Base-by-base conservation (phyloP, 2,797 vertebrate species). In the Knipowitschia caucasica region DNA sequence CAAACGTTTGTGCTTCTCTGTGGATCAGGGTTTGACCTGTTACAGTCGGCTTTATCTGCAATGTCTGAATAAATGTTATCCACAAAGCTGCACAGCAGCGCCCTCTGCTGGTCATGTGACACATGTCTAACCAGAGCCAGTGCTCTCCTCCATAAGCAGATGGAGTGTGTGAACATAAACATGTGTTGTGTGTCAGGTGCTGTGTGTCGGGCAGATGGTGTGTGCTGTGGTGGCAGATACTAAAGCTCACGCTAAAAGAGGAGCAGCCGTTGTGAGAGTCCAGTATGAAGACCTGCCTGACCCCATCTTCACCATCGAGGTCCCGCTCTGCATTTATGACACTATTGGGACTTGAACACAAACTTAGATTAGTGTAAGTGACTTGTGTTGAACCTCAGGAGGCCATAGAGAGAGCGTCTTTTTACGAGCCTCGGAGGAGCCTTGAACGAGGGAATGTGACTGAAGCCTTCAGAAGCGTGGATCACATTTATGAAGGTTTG, bases 351-450 rank as follows among this genome's bases (percentile, higher is more conserved):
- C n/a, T n/a, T n/a, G n/a, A n/a, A n/a, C n/a, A n/a, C n/a, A n/a
- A n/a, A n/a, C n/a, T n/a, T n/a, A n/a, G n/a, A n/a, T n/a, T n/a
- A n/a, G n/a, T n/a, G n/a, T n/a, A n/a, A 23, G 7, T 14, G 11
- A 24, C 21, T 7, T 3, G 4, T 17, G 24, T 17, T 26, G 5
- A 25, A 14, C 9, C 17, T 25, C 67, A 92, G 91, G 89, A 91
- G 27, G 90, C 91, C 29, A n/a, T 87, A 0, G 66, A 85, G 56
- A 89, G 77, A 65, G 66, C 76, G 1, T 90, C 88, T 1, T 91
- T 81, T 76, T 90, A 69, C 4, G 58, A 72, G 56, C 88, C 89
- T 11, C 56, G 0, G 20, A 73, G 85, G 26, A 3, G 2, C 24
- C 61, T 92, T 0, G 65, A 82, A 67, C 76, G 52, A 43, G 90